Base-by-base conservation (phyloP, 1,140 invertebrate species). In the Drosophila repletoides region DNA sequence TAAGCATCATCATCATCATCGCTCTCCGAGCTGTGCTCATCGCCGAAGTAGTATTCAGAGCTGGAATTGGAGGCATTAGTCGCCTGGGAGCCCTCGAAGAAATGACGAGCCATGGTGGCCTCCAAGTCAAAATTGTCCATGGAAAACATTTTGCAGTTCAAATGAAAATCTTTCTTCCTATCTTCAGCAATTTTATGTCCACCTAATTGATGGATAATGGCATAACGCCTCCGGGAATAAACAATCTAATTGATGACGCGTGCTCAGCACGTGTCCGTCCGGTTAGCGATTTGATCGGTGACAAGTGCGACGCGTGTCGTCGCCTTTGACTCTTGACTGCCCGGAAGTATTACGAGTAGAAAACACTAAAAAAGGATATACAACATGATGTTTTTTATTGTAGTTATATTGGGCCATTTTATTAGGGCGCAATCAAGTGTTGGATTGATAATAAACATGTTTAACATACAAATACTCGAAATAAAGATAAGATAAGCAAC, bases 11-110 rank as follows among this genome's bases (percentile, higher is more conserved):
- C 91, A 12, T 92, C 92, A 17, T 90, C 81, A 17, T 91, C 91
- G 33, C 91, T 92, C 76, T 92, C 91, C 65, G 91, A 91, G 75
- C 91, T 92, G 66, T 92, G 91, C 52, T 92, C 92, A 71, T 92
- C 92, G 7, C 91, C 92, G 59, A 92, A 92, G 61, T 92, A 91
- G 81, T 92, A 92, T 17, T 83, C 75, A 29, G 76, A 83, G 21
- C 84, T 89, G 34, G 90, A 90, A 17, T 74, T 88, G 10, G 88
- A 90, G 53, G 79, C 88, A 26, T 91, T 90, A 22, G 88, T 91
- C 10, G 76, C 89, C 48, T 80, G 91, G 40, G 88, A 91, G 46
- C 87, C 91, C 67, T 88, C 90, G 49, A 76, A 91, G 43, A 91
- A 91, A 53, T 91, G 91, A 2, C 91, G 88, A 12, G 89, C 87